Percentiles rank a stretch among this genome's conserved stretches.
Conservation (phyloP, 2,113 vertebrate genomes). For the Epinephelus moara region DNA sequence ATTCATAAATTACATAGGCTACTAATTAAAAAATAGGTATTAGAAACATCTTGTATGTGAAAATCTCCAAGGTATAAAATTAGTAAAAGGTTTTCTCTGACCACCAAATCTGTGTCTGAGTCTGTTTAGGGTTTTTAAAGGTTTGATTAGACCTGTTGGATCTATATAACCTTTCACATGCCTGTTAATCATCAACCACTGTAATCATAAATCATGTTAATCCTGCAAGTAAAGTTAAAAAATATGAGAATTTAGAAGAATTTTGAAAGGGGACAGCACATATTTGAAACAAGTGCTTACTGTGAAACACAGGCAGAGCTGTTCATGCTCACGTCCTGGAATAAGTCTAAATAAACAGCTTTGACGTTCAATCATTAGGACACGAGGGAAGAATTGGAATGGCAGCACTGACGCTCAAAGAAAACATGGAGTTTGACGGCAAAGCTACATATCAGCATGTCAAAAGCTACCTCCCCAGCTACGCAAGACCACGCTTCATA, state of each 20-base stretch:
- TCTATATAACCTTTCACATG: background rate
- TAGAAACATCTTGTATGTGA: background rate
- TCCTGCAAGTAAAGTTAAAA: background rate
- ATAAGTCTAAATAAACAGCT: background rate
- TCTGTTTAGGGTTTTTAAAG: background rate
- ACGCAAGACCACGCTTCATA: conserved; percentile 88
- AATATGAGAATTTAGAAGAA: background rate
- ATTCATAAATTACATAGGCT: background rate
- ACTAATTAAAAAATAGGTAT: background rate
- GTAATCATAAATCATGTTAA: background rate
- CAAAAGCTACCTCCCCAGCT: conserved; percentile 85
- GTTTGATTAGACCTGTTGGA: background rate
- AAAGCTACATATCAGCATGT: conserved; percentile 82
- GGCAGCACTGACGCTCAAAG: conserved; percentile 87
- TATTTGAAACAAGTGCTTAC: background rate
- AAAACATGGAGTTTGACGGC: conserved; percentile 85
- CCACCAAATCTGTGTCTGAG: background rate
- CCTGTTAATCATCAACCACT: background rate
- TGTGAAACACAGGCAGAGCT: background rate
- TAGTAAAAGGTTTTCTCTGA: background rate
- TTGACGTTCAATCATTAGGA: conserved; percentile 77
- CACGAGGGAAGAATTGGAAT: conserved; percentile 92
- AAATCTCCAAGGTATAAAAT: background rate
- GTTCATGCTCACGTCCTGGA: background rate
- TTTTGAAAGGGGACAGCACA: background rate